These are phyloP conservation scores for Hippotragus niger DNA, from an alignment of 2,113 vertebrate genomes.

Conservation along the genomic window DNA sequence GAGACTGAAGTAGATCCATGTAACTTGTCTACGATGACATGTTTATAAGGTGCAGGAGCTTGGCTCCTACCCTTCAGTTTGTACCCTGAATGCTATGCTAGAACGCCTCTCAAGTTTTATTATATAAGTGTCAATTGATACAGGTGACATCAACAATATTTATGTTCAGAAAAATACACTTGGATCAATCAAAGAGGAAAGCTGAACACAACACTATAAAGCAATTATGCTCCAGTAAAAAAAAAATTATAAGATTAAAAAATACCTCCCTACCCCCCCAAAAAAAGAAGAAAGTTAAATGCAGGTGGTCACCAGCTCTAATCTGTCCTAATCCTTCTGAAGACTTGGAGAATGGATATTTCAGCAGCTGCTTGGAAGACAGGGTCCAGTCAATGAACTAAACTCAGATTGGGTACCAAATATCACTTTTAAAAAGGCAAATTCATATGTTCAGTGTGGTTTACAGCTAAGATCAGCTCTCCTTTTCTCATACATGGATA, in stretches of 20 bases:
- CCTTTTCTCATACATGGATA: not conserved
- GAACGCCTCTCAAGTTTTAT: not conserved
- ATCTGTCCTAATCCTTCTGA: not conserved
- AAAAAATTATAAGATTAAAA: not conserved
- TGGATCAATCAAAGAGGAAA: not conserved
- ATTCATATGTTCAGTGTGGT: not conserved
- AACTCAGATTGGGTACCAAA: not conserved
- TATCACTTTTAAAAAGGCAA: not conserved
- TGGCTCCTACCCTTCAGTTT: not conserved
- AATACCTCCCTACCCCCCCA: fast-evolving
- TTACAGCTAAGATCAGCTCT: not conserved
- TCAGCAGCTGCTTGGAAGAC: not conserved
- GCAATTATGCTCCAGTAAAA: not conserved
- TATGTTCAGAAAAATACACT: not conserved
- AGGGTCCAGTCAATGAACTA: not conserved
- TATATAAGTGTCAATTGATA: not conserved
- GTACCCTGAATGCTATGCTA: not conserved
- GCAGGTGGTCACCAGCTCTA: not conserved
- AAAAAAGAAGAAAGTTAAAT: not conserved
- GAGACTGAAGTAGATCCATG: not conserved
- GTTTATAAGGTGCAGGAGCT: not conserved
- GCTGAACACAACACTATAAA: not conserved
- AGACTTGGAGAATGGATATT: not conserved
- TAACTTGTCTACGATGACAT: not conserved
- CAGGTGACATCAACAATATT: not conserved